These are phyloP conservation scores for Hirundo rustica DNA, from an alignment of 2,797 vertebrate species.

Conservation along the genomic window DNA sequence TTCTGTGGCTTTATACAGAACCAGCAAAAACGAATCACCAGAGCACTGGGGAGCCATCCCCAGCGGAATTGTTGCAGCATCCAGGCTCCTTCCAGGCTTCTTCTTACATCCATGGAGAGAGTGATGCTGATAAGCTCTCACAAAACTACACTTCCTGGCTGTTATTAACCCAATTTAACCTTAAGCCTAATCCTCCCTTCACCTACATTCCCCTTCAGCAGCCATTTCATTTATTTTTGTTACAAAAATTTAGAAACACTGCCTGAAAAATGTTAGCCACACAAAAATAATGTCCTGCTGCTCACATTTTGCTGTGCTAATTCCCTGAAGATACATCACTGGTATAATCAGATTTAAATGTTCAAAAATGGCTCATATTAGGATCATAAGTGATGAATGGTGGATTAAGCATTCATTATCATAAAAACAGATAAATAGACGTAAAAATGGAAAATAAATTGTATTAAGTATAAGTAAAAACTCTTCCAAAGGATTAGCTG, in stretches of 20 bases:
- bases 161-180: neutral
- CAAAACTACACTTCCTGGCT: neutral
- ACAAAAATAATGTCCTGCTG: neutral
- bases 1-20: neutral
- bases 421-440: neutral
- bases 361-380: neutral
- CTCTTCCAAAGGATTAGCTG: constrained; percentile 12
- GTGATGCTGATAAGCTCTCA: neutral
- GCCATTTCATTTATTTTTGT: neutral
- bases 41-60: neutral
- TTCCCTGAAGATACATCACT: neutral
- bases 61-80: neutral
- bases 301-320: neutral
- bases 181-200: neutral
- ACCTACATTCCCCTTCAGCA: neutral
- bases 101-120: neutral
- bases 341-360: constrained; percentile 38
- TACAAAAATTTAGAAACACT: neutral
- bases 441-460: constrained; percentile 14
- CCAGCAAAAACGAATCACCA: neutral
- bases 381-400: neutral
- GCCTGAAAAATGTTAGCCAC: neutral
- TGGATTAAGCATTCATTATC: constrained; percentile 7
- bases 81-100: neutral
- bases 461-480: neutral